Evolutionary conservation across 2,888 invertebrate species (phyloP), one percentile per base, ranked within the genome.

Genomic region (Scotopteryx bipunctaria): DNA sequence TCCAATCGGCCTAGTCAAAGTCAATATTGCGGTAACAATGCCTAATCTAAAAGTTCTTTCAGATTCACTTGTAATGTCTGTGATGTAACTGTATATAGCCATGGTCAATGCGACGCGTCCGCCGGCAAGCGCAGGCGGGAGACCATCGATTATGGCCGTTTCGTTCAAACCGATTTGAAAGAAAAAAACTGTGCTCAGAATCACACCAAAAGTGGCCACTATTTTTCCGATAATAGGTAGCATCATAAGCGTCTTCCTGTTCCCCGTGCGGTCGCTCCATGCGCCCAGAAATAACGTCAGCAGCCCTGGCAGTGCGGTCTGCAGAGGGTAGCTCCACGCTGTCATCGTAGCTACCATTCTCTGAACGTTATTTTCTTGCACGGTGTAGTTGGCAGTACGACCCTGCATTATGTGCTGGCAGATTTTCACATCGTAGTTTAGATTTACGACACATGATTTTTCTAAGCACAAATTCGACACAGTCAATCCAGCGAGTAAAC

Each of bases 21-120:
- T 92, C 61, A 90, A 66, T 56, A 92, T 86, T 8, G 91, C 86
- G 0, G 92, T 92, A 29, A 93, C 83, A 9, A 93, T 86, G 2
- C 93, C 94, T 64, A 93, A 82, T 60, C 93, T 83, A 62, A 93
- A 88, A 56, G 93, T 93, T 63, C 93, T 83, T 73, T 93, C 93
- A 44, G 91, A 87, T 45, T 92, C 77, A 51, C 86, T 87, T 21
- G 93, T 92, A 21, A 93, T 90, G 53, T 93, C 92, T 33, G 93
- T 91, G 11, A 94, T 82, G 66, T 93, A 94, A 65, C 92, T 92
- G 81, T 93, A 92, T 35, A 93, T 87, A 3, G 92, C 92, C 87
- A 92, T 91, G 42, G 92, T 91, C 88, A 92, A 91, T 5, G 91
- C 91, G 15, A 92, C 91, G 41, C 91, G 90, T 0, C 93, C 93